Evolutionary conservation across 64 coral and sea anemone species (phyloP), one percentile per base, ranked within the genome.

Genomic region (Actinia tenebrosa): DNA sequence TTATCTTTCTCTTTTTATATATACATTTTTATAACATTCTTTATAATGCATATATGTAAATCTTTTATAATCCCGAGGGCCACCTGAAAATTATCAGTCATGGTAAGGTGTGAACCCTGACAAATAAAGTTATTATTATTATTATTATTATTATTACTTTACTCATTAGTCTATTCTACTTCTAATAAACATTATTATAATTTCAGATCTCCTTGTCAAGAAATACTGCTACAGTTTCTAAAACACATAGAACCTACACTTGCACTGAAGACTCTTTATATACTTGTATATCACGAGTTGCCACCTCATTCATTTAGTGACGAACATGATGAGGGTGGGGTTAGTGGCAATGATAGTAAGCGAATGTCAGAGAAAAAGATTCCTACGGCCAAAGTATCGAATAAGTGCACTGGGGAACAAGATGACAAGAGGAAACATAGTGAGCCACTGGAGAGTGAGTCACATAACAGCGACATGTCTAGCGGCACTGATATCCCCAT

Each of bases 181-280:
- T 25, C 19, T 75, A 30, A 14, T 75, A 42, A 75, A 37, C 10
- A 27, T 11, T 75, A 43, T 14, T 53, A 16, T 25, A 44, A 55
- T 79, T 89, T 53, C 27, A 99, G 97, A 53, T 91, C 93, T n/a
- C 84, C 86, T 60, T 83, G 86, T 23, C 88, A 89, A 89, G 97
- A 95, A 83, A 92, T 99, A 47, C 85, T 99, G 52, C 60, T 84
- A 22, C 88, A 92, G 44, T 88, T 89, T 83, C 63, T 99, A 17
- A 95, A 99, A 71, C 88, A 92, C 47, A 6, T 60, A 60, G 88
- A 99, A 60, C 56, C 50, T 26, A 59, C 11, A 30, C 44, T 64
- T 60, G 87, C 93, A 16, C 85, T 99, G 10, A 80, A 72, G 37
- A 58, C 79, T 9, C 89, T 99, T 0, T 99, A 95, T 58, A 88